These are phyloP conservation scores for Cheilosia impressa DNA, from an alignment of 2,888 invertebrate species.

Conservation along the genomic window DNA sequence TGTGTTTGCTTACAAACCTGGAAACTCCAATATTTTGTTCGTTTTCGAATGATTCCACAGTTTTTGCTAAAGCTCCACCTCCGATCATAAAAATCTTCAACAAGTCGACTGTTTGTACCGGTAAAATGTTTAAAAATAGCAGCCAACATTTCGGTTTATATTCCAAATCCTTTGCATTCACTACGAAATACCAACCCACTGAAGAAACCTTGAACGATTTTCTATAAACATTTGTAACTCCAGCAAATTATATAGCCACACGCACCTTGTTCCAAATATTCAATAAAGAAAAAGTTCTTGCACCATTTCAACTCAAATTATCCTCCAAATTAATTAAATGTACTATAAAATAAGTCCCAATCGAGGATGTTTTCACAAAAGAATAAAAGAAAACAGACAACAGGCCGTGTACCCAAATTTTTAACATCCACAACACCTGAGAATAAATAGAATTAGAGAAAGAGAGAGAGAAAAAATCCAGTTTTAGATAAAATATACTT, in stretches of 20 bases:
- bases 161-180: background rate
- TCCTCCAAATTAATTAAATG: conserved; percentile 36
- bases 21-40: too few relatives aligned
- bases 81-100: too few relatives aligned
- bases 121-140: too few relatives aligned
- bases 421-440: conserved; percentile 3
- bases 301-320: conserved; percentile 61
- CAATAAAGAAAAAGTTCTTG: conserved; percentile 37
- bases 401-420: background rate
- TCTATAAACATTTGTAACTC: conserved; percentile 8
- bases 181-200: conserved; percentile 50
- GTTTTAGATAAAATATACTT: conserved; percentile 66
- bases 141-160: too few relatives aligned
- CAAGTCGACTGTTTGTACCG: too few relatives aligned
- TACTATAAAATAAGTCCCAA: conserved; percentile 23
- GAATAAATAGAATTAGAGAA: conserved; percentile 10
- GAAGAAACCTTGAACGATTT: conserved; percentile 9
- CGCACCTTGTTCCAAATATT: conserved; percentile 64
- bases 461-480: conserved; percentile 14
- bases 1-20: background rate
- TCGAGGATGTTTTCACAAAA: conserved; percentile 6
- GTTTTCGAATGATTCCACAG: too few relatives aligned
- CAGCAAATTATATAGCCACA: conserved; percentile 25
- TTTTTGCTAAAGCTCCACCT: too few relatives aligned
- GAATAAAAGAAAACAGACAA: conserved; percentile 6